Percentiles rank a stretch among this genome's conserved stretches.
Evolutionary conservation across 2,113 vertebrate genomes (phyloP).

Genomic region (Columba janthina): DNA sequence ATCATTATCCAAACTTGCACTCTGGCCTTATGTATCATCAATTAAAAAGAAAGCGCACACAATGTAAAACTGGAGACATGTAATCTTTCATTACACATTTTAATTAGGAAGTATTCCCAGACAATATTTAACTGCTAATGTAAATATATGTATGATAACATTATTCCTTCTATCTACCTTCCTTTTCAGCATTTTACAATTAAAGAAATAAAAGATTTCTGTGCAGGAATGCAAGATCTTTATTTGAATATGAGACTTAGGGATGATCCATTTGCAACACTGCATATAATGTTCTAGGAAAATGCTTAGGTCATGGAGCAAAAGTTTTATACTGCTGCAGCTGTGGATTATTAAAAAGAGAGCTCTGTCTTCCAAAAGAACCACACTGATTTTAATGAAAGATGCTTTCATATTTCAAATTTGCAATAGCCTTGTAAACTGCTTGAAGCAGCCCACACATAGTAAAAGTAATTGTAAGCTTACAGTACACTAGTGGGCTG

Average conservation of each 20-base stretch:
- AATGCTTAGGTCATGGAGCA: slow-evolving; percentile 38
- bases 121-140: not conserved
- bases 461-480: slow-evolving; percentile 43
- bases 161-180: not conserved
- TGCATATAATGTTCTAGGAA: not conserved
- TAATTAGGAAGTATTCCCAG: not conserved
- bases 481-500: slow-evolving; percentile 47
- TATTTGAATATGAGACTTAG: not conserved
- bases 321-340: slow-evolving; percentile 47
- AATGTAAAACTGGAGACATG: not conserved
- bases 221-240: not conserved
- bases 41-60: not conserved
- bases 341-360: slow-evolving; percentile 43
- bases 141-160: not conserved
- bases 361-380: slow-evolving; percentile 56
- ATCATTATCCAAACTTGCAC: not conserved
- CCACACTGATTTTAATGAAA: slow-evolving; percentile 38
- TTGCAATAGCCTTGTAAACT: slow-evolving; percentile 30
- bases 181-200: not conserved
- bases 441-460: slow-evolving; percentile 45
- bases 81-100: not conserved
- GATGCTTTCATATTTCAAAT: slow-evolving; percentile 57
- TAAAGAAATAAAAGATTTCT: not conserved
- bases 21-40: not conserved
- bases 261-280: not conserved